Conservation (phyloP, 2,888 invertebrate genomes). For the Lathronympha strigana region DNA sequence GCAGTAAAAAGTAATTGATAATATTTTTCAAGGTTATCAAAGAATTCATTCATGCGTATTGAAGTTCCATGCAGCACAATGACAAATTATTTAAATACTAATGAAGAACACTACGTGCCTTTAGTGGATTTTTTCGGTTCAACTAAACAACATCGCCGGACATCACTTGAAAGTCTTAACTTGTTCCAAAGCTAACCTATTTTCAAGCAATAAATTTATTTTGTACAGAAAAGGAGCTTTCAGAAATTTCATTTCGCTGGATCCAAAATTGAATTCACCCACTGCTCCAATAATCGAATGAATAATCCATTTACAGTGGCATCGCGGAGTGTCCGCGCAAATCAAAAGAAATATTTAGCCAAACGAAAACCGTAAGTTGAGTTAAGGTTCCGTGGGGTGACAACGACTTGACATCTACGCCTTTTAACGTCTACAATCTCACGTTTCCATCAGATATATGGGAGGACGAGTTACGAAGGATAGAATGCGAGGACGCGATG, state of each 20-base stretch:
- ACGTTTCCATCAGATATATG: too few relatives aligned
- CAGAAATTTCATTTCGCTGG: constrained; percentile 71
- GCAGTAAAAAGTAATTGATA: too few relatives aligned
- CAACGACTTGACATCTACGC: too few relatives aligned
- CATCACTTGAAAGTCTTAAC: constrained; percentile 45
- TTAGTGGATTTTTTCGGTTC: not conserved
- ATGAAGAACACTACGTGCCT: too few relatives aligned
- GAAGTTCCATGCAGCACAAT: too few relatives aligned
- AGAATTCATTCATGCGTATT: too few relatives aligned
- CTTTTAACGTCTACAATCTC: too few relatives aligned
- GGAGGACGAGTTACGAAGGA: too few relatives aligned
- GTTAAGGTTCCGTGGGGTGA: constrained; percentile 10
- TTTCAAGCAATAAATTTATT: constrained; percentile 66
- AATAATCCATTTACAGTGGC: constrained; percentile 72
- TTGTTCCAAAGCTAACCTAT: constrained; percentile 51
- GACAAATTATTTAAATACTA: too few relatives aligned
- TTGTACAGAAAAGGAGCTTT: constrained; percentile 64
- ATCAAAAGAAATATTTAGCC: constrained; percentile 46
- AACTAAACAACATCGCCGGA: constrained; percentile 1
- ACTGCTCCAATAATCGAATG: constrained; percentile 77
- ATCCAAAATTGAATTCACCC: constrained; percentile 77
- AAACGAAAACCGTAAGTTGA: constrained; percentile 31
- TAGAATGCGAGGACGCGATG: too few relatives aligned
- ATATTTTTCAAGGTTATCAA: too few relatives aligned
- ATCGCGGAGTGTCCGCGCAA: constrained; percentile 54